Evolutionary conservation across 2,797 vertebrate genomes (phyloP).

Genomic region (Typhlichthys subterraneus): DNA sequence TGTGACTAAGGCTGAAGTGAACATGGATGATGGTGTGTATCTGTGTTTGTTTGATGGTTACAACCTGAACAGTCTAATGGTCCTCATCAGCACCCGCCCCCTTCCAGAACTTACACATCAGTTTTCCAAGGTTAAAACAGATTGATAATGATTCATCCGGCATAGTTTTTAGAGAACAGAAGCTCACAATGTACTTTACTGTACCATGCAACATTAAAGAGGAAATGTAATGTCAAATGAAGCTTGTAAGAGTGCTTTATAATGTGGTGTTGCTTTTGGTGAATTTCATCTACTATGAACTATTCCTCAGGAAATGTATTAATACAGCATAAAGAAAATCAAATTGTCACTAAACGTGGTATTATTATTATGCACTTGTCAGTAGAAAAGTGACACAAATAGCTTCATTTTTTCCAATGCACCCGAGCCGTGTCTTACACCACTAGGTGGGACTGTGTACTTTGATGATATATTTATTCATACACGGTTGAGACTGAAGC

Average conservation of each 20-base stretch:
- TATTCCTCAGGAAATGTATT: neutral
- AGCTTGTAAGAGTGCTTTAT: neutral
- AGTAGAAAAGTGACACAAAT: neutral
- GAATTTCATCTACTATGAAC: neutral
- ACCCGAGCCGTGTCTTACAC: constrained; percentile 8
- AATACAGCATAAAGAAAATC: neutral
- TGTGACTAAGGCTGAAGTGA: constrained; percentile 46
- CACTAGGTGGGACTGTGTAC: constrained; percentile 71
- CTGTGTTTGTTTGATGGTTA: constrained; percentile 54
- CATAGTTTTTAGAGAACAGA: constrained; percentile 14
- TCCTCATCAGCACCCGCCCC: constrained; percentile 53
- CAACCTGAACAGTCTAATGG: constrained; percentile 38
- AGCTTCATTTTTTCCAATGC: neutral
- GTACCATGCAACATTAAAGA: neutral
- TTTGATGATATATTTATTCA: constrained; percentile 16
- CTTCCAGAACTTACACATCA: constrained; percentile 61
- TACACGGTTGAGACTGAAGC: constrained; percentile 2
- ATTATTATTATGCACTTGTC: constrained; percentile 9
- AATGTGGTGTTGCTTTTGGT: neutral
- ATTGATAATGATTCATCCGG: constrained; percentile 46
- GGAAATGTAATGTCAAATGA: neutral
- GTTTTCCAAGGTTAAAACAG: constrained; percentile 67
- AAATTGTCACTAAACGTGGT: too few species aligned
- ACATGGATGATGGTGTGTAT: constrained; percentile 23
- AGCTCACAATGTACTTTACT: too few species aligned